Evolutionary conservation across 2,797 vertebrate species (phyloP).

Genomic region (Labeo calbasu): DNA sequence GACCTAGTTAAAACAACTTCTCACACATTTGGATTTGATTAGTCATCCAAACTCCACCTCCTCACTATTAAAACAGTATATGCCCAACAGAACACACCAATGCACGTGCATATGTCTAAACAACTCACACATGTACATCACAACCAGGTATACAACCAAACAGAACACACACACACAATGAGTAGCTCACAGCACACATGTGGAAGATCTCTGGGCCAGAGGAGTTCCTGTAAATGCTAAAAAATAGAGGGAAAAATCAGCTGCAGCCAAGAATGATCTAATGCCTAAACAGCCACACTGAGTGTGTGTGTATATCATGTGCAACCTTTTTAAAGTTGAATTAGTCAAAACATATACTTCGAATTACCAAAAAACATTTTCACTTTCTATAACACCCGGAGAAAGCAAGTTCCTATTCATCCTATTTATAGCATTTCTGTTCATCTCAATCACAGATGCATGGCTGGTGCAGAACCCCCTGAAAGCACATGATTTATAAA

Average conservation of each 20-base stretch:
- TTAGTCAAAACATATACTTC: neutral
- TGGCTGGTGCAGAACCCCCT: neutral
- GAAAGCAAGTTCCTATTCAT: neutral
- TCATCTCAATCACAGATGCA: neutral
- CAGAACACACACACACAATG: neutral
- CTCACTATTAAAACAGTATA: slow-evolving; percentile 5
- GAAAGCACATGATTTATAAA: neutral
- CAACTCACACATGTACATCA: slow-evolving; percentile 8
- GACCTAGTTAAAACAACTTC: neutral
- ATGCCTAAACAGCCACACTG: slow-evolving; percentile 58
- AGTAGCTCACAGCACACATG: neutral
- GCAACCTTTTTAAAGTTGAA: neutral
- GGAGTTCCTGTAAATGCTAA: slow-evolving; percentile 55
- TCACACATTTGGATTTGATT: slow-evolving; percentile 19
- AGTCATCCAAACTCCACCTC: neutral
- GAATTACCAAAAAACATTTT: neutral
- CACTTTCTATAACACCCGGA: neutral
- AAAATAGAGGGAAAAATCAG: slow-evolving; percentile 40
- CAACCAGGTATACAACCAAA: neutral
- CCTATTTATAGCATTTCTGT: neutral
- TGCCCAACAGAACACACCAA: slow-evolving; percentile 49
- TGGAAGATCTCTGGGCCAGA: slow-evolving; percentile 36
- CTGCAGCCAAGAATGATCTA: slow-evolving; percentile 74
- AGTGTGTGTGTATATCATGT: slow-evolving; percentile 11
- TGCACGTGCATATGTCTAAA: slow-evolving; percentile 24